Conservation (phyloP, 2,888 invertebrate genomes). For the Poecilus cupreus region DNA sequence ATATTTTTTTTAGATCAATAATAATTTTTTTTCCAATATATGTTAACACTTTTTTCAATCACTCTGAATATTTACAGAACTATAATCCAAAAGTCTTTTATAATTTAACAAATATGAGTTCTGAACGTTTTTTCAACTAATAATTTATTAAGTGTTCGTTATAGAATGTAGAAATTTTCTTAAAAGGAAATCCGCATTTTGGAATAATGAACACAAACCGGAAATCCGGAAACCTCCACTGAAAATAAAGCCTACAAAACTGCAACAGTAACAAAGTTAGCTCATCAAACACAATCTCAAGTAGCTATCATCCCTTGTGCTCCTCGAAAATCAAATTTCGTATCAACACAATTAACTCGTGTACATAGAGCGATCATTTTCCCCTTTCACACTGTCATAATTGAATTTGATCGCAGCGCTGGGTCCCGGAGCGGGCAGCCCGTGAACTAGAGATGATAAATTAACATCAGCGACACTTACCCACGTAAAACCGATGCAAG, state of each 20-base stretch:
- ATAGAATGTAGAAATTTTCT: too few species aligned
- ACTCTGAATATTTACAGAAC: too few species aligned
- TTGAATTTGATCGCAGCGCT: conserved; percentile 43
- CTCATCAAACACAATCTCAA: conserved; percentile 29
- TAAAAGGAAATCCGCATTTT: too few species aligned
- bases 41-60: too few species aligned
- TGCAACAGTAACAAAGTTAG: conserved; percentile 2
- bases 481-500: conserved; percentile 98
- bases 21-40: too few species aligned
- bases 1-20: too few species aligned
- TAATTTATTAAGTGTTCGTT: too few species aligned
- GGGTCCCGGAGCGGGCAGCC: background rate
- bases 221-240: background rate
- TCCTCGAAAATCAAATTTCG: conserved; percentile 37
- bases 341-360: conserved; percentile 51
- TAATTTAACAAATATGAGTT: too few species aligned
- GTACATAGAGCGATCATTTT: conserved; percentile 55
- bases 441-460: background rate
- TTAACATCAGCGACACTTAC: conserved; percentile 74
- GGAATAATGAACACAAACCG: too few species aligned
- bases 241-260: conserved; percentile 1
- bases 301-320: conserved; percentile 4
- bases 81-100: too few species aligned
- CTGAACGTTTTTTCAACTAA: too few species aligned
- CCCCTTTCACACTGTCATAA: conserved; percentile 51